phyloP scores from a whole-genome alignment of 2,113 vertebrate species.

The Puffinus mauretanicus region DNA sequence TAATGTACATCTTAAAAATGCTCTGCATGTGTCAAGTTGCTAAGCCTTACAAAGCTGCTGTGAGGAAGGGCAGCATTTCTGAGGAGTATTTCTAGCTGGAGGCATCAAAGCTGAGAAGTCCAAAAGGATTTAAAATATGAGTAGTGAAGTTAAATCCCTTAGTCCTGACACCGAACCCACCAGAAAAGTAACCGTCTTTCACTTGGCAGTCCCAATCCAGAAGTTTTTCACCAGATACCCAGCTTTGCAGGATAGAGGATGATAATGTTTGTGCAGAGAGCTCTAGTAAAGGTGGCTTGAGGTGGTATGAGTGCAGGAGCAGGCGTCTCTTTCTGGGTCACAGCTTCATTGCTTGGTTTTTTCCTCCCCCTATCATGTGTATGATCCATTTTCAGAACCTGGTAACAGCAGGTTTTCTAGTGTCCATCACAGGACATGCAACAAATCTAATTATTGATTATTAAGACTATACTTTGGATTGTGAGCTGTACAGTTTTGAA shows the following conservation, averaged over 20 bases:
- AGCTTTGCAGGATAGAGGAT: not conserved
- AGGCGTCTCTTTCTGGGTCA: not conserved
- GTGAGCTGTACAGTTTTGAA: not conserved
- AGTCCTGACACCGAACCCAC: not conserved
- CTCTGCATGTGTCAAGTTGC: not conserved
- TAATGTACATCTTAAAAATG: not conserved
- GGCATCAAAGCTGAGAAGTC: not conserved
- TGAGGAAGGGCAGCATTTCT: not conserved
- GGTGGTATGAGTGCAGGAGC: not conserved
- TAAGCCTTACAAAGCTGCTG: not conserved
- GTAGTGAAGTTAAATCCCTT: not conserved
- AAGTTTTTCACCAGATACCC: not conserved
- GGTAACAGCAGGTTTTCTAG: not conserved
- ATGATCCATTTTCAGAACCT: not conserved
- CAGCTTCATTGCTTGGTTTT: not conserved
- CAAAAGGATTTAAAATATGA: not conserved
- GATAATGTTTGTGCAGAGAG: not conserved
- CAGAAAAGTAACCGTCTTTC: not conserved
- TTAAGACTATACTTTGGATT: not conserved
- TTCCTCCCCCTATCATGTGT: accelerated
- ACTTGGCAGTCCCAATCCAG: not conserved
- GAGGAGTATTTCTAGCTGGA: not conserved
- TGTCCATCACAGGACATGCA: not conserved
- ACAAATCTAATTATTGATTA: not conserved
- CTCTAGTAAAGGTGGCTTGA: not conserved